phyloP scores from a whole-genome alignment of 1,140 invertebrate species.

The Andrena cerasifolii region DNA sequence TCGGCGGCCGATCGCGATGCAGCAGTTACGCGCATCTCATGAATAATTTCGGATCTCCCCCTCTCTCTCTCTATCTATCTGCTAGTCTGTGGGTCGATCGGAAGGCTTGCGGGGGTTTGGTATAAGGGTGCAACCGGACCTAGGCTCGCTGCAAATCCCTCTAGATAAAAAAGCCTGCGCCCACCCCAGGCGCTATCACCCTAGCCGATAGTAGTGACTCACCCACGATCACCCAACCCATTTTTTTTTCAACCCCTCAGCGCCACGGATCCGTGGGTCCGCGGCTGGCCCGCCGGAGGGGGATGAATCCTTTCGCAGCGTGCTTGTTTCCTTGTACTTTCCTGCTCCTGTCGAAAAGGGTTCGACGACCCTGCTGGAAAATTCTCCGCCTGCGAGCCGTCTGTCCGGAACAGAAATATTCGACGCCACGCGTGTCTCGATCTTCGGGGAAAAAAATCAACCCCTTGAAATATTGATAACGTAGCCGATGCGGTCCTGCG shows the following conservation, averaged over 20 bases:
- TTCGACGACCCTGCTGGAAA: conserved; percentile 48
- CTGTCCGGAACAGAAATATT: neutral
- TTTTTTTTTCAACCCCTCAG: conserved; percentile 76
- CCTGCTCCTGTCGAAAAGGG: conserved; percentile 39
- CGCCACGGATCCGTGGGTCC: conserved; percentile 71
- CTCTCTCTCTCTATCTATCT: conserved; percentile 41
- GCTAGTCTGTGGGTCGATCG: conserved; percentile 70
- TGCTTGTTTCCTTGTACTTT: conserved; percentile 67
- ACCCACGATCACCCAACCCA: conserved; percentile 77
- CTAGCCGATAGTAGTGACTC: conserved; percentile 74
- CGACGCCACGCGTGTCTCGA: neutral
- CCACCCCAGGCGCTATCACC: conserved; percentile 72
- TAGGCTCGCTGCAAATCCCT: conserved; percentile 77
- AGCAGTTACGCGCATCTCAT: conserved; percentile 78
- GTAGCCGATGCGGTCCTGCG: no score
- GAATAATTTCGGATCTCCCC: conserved; percentile 74
- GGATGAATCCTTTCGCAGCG: conserved; percentile 75
- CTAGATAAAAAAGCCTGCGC: conserved; percentile 79
- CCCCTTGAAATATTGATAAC: no score
- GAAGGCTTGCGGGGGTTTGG: conserved; percentile 59
- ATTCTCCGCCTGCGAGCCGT: neutral
- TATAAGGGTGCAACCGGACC: conserved; percentile 77
- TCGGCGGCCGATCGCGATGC: conserved; percentile 54
- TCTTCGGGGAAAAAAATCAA: no score
- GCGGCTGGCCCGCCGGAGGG: conserved; percentile 56